A percentile compares a stretch with the other conserved stretches of the same genome.
phyloP scores from a whole-genome alignment of 2,888 invertebrate species.

The Lottia scabra region DNA sequence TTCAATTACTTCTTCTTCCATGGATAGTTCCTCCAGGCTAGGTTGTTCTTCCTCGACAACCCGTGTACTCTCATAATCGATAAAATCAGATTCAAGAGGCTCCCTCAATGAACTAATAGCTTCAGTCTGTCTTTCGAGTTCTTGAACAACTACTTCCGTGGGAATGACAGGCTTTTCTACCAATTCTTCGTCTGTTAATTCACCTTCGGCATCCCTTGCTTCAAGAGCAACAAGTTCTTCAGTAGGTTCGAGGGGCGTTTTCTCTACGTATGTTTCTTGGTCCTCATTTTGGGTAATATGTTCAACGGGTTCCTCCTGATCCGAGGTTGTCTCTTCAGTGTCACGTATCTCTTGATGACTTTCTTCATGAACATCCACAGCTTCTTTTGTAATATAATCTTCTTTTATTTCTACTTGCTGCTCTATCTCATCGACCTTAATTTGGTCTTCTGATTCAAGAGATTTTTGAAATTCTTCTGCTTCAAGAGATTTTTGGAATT shows the following conservation, averaged over 20 bases:
- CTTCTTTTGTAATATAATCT: not conserved
- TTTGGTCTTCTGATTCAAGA: not conserved
- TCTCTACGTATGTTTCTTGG: conserved; percentile 8
- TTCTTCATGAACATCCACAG: conserved; percentile 4
- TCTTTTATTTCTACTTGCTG: conserved; percentile 7
- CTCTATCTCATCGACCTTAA: conserved; percentile 4
- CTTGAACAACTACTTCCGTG: conserved; percentile 9
- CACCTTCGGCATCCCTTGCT: not conserved
- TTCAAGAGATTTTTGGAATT: not conserved
- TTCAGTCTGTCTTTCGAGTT: conserved; percentile 11
- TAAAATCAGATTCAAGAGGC: too few relatives aligned
- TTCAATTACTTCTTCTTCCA: not conserved
- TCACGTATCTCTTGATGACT: not conserved
- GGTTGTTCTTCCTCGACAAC: not conserved
- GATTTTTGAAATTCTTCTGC: not conserved
- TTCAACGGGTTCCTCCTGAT: conserved; percentile 1
- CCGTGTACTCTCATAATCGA: too few relatives aligned
- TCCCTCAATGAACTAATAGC: not conserved
- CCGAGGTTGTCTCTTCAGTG: conserved; percentile 4
- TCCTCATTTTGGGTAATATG: not conserved
- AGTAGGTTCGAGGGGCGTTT: not conserved
- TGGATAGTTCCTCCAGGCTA: not conserved
- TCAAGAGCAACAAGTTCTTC: not conserved
- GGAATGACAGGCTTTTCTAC: conserved; percentile 2
- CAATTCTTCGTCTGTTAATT: conserved; percentile 12